Evolutionary conservation across 23 tunicate species (phyloP).

Genomic region (Styela clava): DNA sequence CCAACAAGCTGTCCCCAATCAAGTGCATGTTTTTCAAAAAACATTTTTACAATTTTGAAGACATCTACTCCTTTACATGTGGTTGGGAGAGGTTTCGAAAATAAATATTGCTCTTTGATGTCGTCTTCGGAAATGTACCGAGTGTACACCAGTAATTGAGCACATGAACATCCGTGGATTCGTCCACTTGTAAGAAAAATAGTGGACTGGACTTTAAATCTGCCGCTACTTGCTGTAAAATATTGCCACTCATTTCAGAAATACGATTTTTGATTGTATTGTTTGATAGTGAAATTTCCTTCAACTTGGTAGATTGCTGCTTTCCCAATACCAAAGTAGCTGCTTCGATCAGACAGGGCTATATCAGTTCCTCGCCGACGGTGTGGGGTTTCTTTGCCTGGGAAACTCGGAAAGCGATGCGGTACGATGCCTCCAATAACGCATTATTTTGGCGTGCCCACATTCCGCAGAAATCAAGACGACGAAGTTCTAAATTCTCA

Average conservation of each 20-base stretch:
- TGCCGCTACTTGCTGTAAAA: background rate
- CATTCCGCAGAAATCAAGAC: constrained; percentile 29
- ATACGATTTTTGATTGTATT: background rate
- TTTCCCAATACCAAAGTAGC: constrained; percentile 7
- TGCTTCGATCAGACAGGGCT: background rate
- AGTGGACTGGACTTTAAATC: background rate
- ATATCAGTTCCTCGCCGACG: constrained; percentile 50
- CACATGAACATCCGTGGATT: constrained; percentile 16
- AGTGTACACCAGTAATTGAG: background rate
- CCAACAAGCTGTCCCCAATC: constrained; percentile 52
- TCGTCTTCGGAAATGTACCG: background rate
- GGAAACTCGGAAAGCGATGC: constrained; percentile 46
- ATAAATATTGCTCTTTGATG: background rate
- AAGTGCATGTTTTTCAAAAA: constrained; percentile 48
- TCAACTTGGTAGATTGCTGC: background rate
- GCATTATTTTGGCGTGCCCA: constrained; percentile 32
- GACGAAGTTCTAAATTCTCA: constrained; percentile 23
- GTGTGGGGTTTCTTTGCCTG: constrained; percentile 46
- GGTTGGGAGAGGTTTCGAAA: background rate
- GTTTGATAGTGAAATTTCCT: background rate
- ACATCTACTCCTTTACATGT: background rate
- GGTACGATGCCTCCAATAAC: constrained; percentile 44
- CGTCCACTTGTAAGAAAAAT: constrained; percentile 12
- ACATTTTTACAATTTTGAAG: constrained; percentile 21
- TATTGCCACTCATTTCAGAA: background rate